Conservation (phyloP, 2,113 vertebrate species). For the Recurvirostra avosetta region DNA sequence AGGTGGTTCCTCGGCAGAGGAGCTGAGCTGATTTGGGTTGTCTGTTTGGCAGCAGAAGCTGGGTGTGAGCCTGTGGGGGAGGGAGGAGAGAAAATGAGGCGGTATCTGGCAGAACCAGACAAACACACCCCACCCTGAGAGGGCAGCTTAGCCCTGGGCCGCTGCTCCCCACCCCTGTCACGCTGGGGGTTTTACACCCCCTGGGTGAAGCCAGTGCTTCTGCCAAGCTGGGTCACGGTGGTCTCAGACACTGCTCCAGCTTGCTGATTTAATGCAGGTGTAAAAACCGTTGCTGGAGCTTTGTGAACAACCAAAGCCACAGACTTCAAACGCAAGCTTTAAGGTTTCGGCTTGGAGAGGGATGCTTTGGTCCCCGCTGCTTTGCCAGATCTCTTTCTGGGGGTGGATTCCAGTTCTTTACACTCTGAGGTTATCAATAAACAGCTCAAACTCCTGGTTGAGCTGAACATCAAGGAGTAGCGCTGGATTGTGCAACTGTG, state of each 20-base stretch:
- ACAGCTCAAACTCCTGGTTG: neutral
- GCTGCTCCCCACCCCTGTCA: neutral
- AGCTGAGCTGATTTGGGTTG: neutral
- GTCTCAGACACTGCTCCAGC: rapidly evolving
- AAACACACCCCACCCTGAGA: neutral
- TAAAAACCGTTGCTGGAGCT: neutral
- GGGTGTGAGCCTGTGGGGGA: neutral
- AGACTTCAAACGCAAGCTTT: rapidly evolving
- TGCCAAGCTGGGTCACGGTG: too few species aligned
- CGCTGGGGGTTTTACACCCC: neutral
- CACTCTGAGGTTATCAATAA: neutral
- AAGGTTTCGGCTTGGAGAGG: too few species aligned
- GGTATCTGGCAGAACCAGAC: neutral
- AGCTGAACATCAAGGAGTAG: neutral
- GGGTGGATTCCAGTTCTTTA: neutral
- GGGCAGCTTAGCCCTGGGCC: neutral
- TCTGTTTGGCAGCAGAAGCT: neutral
- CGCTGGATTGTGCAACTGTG: rapidly evolving
- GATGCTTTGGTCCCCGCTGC: neutral
- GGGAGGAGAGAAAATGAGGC: neutral
- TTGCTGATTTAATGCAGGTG: neutral
- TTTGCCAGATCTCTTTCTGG: neutral
- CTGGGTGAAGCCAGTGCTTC: neutral
- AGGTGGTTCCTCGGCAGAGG: neutral
- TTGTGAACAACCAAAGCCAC: rapidly evolving